Percentiles rank a stretch among this genome's conserved stretches.
phyloP scores from a whole-genome alignment of 2,888 invertebrate genomes.

The Gasteruption jaculator region DNA sequence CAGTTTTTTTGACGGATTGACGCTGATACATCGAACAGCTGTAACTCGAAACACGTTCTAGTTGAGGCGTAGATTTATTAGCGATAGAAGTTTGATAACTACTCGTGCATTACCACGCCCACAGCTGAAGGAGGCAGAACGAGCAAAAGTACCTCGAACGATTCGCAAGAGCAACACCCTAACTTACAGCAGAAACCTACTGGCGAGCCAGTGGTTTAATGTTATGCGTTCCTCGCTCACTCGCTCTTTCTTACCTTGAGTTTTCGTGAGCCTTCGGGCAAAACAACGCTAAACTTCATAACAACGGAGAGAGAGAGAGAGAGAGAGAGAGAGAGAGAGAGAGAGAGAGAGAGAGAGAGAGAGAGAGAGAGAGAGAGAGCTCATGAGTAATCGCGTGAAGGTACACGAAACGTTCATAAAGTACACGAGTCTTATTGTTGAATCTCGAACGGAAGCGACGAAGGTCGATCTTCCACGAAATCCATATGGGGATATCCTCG shows the following conservation, averaged over 20 bases:
- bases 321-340: constrained; percentile 22
- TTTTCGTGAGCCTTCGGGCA: too few species aligned
- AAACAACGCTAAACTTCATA: too few species aligned
- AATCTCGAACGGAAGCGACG: neutral
- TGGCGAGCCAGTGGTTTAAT: constrained; percentile 20
- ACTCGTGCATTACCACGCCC: constrained; percentile 48
- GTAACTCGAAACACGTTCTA: constrained; percentile 43
- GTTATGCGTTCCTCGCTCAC: constrained; percentile 25
- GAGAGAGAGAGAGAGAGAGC: constrained; percentile 5
- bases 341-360: constrained; percentile 6
- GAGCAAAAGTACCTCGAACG: too few species aligned
- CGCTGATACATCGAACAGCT: constrained; percentile 25
- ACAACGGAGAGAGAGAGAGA: constrained; percentile 4
- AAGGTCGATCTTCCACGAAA: neutral
- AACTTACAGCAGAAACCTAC: neutral
- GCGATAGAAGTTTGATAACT: constrained; percentile 45
- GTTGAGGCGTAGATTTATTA: constrained; percentile 49
- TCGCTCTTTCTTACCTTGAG: too few species aligned
- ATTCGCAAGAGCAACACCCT: too few species aligned
- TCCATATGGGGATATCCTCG: constrained; percentile 10
- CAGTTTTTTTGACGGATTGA: constrained; percentile 25
- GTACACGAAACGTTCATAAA: too few species aligned
- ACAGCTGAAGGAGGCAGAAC: constrained; percentile 26
- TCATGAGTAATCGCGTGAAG: constrained; percentile 7
- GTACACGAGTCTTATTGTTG: constrained; percentile 1